phyloP scores from a whole-genome alignment of 2,797 vertebrate species.

The Huso huso region DNA sequence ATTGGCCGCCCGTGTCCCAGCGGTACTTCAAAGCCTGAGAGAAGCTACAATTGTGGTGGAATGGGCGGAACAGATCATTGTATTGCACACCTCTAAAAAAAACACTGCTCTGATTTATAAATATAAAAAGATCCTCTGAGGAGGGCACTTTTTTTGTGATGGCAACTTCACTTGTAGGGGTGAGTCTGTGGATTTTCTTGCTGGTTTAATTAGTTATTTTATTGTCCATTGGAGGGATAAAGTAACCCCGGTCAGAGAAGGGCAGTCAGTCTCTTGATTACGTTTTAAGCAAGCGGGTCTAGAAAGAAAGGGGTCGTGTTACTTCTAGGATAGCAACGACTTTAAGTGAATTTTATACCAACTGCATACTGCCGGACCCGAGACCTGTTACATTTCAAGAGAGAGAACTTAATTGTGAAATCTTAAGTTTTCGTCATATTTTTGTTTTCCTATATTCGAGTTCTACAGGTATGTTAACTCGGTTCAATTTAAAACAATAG shows the following conservation, averaged over 20 bases:
- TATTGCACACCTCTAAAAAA: constrained; percentile 79
- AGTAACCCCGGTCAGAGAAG: constrained; percentile 61
- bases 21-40: constrained; percentile 82
- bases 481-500: not conserved
- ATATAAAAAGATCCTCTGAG: constrained; percentile 78
- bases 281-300: constrained; percentile 52
- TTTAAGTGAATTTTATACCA: constrained; percentile 7
- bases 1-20: constrained; percentile 74
- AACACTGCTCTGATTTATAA: constrained; percentile 76
- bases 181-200: constrained; percentile 77
- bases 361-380: constrained; percentile 10
- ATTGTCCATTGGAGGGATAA: constrained; percentile 61
- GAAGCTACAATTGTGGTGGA: constrained; percentile 75
- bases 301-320: constrained; percentile 40
- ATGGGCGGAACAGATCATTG: constrained; percentile 73
- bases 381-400: constrained; percentile 38
- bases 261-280: constrained; percentile 66
- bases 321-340: constrained; percentile 4
- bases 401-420: constrained; percentile 35
- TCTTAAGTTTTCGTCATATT: constrained; percentile 27
- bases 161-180: constrained; percentile 94
- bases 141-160: constrained; percentile 76
- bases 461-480: constrained; percentile 61
- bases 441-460: constrained; percentile 37
- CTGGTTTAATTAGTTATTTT: constrained; percentile 73